Percentiles rank a stretch among this genome's conserved stretches.
Conservation (phyloP, 1,140 invertebrate species). For the Drosophila melanica region DNA sequence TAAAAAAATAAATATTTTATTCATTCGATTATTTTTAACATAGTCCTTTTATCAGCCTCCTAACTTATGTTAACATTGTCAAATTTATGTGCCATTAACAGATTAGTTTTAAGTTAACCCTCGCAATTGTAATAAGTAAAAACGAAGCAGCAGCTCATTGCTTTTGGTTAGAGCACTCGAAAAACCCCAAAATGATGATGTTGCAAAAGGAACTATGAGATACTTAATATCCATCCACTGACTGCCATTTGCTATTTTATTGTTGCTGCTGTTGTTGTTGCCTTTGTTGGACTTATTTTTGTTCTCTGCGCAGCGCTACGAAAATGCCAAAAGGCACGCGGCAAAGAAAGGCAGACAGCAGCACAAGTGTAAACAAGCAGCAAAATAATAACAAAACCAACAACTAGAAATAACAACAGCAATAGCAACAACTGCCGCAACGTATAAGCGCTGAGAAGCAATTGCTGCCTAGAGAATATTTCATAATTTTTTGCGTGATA, state of each 20-base stretch:
- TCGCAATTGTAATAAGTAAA: slow-evolving; percentile 14
- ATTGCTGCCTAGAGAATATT: slow-evolving; percentile 68
- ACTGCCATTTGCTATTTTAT: slow-evolving; percentile 69
- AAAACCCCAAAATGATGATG: slow-evolving; percentile 72
- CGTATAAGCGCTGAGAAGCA: slow-evolving; percentile 46
- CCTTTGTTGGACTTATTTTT: slow-evolving; percentile 16
- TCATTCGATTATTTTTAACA: too few species aligned
- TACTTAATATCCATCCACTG: slow-evolving; percentile 73
- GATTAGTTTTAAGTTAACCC: slow-evolving; percentile 5
- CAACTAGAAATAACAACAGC: neutral
- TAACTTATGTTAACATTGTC: neutral
- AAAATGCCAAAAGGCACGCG: slow-evolving; percentile 67
- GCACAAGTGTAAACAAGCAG: slow-evolving; percentile 68
- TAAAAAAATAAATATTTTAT: too few species aligned
- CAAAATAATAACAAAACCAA: slow-evolving; percentile 23
- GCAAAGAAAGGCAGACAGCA: slow-evolving; percentile 36
- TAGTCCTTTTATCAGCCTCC: too few species aligned
- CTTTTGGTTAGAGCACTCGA: slow-evolving; percentile 36
- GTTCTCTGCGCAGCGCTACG: slow-evolving; percentile 17
- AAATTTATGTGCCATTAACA: neutral
- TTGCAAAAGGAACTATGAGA: slow-evolving; percentile 74
- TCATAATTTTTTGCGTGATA: slow-evolving; percentile 83
- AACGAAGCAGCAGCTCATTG: slow-evolving; percentile 35
- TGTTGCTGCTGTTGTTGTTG: slow-evolving; percentile 12
- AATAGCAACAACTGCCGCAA: neutral